phyloP scores from a whole-genome alignment of 2,113 vertebrate species.

The Amazona vittata region DNA sequence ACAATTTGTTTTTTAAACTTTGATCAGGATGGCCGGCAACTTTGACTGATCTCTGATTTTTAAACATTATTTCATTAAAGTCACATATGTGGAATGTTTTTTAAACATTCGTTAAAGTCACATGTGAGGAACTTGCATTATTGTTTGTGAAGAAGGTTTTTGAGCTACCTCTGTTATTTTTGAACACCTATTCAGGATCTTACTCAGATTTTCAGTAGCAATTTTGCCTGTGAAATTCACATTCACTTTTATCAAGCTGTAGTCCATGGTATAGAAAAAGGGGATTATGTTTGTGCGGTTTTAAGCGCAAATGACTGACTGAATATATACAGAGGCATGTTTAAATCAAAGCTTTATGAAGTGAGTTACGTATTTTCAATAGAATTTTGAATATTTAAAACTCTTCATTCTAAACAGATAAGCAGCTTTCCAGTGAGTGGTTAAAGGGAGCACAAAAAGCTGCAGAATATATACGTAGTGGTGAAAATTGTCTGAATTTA shows the following conservation, averaged over 20 bases:
- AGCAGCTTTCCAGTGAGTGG: background rate
- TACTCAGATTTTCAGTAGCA: background rate
- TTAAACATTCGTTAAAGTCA: background rate
- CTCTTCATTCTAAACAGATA: background rate
- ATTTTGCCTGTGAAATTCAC: background rate
- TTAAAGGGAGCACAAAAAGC: background rate
- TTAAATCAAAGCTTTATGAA: background rate
- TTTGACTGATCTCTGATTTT: background rate
- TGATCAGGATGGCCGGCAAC: background rate
- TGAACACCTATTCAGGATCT: background rate
- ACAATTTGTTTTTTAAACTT: background rate
- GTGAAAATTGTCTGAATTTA: background rate
- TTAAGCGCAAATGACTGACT: background rate
- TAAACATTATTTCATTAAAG: background rate
- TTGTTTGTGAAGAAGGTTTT: background rate
- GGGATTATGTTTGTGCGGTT: background rate
- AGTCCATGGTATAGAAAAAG: background rate
- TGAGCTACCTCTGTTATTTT: background rate
- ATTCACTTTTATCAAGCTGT: background rate
- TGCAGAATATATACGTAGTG: background rate
- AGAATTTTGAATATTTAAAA: background rate
- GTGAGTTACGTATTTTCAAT: background rate
- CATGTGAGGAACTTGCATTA: background rate
- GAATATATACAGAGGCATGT: background rate
- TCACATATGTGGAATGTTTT: background rate